Base-by-base conservation (phyloP, 2,797 vertebrate genomes). In the Notoglanidium macrostoma region DNA sequence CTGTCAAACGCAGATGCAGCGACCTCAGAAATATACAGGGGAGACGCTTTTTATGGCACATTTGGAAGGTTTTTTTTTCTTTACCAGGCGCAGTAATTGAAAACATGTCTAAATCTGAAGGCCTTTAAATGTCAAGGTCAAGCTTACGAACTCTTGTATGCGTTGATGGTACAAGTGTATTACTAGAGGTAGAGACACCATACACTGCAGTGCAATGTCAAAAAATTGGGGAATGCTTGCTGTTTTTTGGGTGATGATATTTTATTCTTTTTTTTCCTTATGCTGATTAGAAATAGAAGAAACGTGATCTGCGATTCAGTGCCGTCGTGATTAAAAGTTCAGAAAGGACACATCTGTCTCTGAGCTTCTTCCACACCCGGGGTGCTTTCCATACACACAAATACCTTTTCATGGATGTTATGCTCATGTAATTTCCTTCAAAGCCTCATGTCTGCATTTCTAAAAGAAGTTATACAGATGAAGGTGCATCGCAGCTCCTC, bases 81-180 rank as follows among this genome's bases (percentile, higher is more conserved):
- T 88, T 87, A 90, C 73, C 57, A 87, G 81, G 72, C 83, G 61
- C 55, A 77, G 72, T 87, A 91, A 90, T 90, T 87, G 88, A 90
- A 91, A 90, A 89, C 82, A 88, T 90, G 88, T 87, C 87, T 76
- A 87, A 85, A 89, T 86, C 73, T 55, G 83, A 91, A 91, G 84
- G 86, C 85, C 87, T 90, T 91, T 87, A 89, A 91, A 91, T 91
- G 86, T 90, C 86, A 91, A 89, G 90, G 90, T 91, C 88, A 90
- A 76, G 72, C 87, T 87, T 89, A 85, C 87, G 74, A 90, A 90
- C 46, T 86, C 84, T 88, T 85, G 81, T 90, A 85, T 83, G 76
- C 40, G 68, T 88, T 89, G 86, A 87, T 88, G 87, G 73, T 81
- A 88, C 84, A 87, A 88, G 85, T 87, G 83, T 87, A 85, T 84